These are phyloP conservation scores for Hermetia illucens DNA, from an alignment of 1,140 invertebrate species.

Conservation along the genomic window DNA sequence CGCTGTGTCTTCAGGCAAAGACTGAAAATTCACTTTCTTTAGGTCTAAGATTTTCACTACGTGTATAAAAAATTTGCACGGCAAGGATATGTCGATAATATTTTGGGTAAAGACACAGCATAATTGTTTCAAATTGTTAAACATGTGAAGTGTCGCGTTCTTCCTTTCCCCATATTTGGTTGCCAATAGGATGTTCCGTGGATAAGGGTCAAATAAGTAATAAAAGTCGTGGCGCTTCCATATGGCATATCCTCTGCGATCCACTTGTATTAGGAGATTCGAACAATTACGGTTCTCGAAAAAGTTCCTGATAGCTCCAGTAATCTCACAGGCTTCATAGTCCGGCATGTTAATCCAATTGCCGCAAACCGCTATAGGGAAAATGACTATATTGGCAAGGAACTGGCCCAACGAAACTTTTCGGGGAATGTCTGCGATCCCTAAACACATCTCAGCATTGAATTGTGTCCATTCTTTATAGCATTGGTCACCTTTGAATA, in stretches of 20 bases:
- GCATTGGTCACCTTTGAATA: slow-evolving; percentile 5
- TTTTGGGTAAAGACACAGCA: slow-evolving; percentile 13
- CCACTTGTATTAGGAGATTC: neutral
- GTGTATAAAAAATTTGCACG: neutral
- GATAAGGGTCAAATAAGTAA: slow-evolving; percentile 24
- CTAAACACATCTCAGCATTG: neutral
- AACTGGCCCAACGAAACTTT: neutral
- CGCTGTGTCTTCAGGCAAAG: neutral
- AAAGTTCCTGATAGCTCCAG: neutral
- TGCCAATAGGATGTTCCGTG: slow-evolving; percentile 8
- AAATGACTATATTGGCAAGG: neutral
- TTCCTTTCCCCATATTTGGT: neutral
- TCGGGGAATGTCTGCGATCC: neutral
- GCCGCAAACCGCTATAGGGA: neutral
- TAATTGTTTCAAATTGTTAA: slow-evolving; percentile 12
- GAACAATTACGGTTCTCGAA: neutral
- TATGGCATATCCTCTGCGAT: slow-evolving; percentile 16
- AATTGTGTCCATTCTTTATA: neutral
- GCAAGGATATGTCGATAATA: neutral
- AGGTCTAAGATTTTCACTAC: neutral
- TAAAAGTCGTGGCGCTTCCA: slow-evolving; percentile 20
- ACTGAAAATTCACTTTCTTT: neutral
- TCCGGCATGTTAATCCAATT: neutral
- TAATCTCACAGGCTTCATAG: neutral
- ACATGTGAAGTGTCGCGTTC: slow-evolving; percentile 22